Percentiles rank a stretch among this genome's conserved stretches.
Conservation (phyloP, 2,113 vertebrate species). For the Phodopus roborovskii region DNA sequence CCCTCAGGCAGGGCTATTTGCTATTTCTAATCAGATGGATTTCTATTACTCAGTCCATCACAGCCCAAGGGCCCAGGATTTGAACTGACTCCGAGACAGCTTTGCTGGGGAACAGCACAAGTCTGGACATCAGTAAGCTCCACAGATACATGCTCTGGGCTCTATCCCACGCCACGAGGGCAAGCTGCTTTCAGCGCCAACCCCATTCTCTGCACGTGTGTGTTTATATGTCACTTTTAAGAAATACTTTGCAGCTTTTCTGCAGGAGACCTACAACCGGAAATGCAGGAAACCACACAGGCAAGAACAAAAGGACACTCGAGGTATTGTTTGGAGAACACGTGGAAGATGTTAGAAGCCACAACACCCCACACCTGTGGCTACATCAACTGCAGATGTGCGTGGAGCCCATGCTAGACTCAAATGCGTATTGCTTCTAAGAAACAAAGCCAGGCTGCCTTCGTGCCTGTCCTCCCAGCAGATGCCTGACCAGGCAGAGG, state of each 20-base stretch:
- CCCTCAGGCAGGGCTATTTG: neutral
- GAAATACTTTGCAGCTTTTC: constrained; percentile 71
- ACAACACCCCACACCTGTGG: constrained; percentile 84
- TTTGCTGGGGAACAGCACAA: neutral
- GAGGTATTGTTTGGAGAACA: constrained; percentile 79
- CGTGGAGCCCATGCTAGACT: neutral
- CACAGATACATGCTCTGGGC: neutral
- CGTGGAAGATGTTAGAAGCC: constrained; percentile 82
- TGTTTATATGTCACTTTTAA: constrained; percentile 57
- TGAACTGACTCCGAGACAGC: neutral
- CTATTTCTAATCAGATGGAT: neutral
- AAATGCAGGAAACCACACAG: constrained; percentile 76
- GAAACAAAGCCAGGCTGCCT: constrained; percentile 61
- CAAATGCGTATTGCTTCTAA: neutral
- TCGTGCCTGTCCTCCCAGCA: constrained; percentile 53
- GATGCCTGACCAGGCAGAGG: constrained; percentile 58
- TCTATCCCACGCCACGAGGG: neutral
- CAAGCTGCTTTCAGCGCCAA: constrained; percentile 36
- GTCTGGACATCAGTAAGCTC: neutral
- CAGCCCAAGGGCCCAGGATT: neutral
- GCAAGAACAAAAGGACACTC: constrained; percentile 78
- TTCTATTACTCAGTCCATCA: neutral
- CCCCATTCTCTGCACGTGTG: constrained; percentile 21
- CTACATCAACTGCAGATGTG: constrained; percentile 78
- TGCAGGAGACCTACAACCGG: constrained; percentile 66